phyloP scores from a whole-genome alignment of 2,888 invertebrate species.

The Drosophila mettleri region DNA sequence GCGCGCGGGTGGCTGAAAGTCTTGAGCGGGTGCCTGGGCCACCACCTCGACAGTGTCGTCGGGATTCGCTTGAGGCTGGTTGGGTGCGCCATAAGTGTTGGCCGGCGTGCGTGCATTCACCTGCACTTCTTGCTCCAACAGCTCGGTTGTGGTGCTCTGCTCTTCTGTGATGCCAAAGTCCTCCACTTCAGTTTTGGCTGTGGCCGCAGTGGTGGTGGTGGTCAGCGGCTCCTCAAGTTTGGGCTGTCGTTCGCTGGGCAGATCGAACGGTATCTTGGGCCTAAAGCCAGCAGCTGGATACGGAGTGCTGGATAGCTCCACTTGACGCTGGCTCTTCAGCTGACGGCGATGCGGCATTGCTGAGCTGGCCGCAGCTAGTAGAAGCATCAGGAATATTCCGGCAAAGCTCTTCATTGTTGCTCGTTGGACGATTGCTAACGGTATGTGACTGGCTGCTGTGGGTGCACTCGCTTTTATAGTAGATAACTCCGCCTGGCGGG shows the following conservation, averaged over 20 bases:
- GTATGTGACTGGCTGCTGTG: constrained; percentile 73
- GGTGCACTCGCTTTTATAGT: constrained; percentile 65
- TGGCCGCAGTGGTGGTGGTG: constrained; percentile 48
- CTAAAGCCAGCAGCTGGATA: constrained; percentile 82
- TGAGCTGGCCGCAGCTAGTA: constrained; percentile 36
- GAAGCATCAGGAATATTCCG: constrained; percentile 54
- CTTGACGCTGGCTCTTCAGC: constrained; percentile 62
- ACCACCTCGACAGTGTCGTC: constrained; percentile 67
- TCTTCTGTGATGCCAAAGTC: constrained; percentile 49
- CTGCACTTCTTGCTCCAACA: constrained; percentile 44
- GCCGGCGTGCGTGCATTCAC: constrained; percentile 70
- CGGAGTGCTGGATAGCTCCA: constrained; percentile 73
- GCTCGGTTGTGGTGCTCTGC: constrained; percentile 35
- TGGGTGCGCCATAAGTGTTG: constrained; percentile 73
- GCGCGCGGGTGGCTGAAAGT: constrained; percentile 80
- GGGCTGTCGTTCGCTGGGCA: constrained; percentile 71
- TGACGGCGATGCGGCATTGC: constrained; percentile 61
- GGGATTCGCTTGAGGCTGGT: constrained; percentile 11
- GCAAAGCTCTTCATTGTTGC: constrained; percentile 60
- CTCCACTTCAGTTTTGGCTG: constrained; percentile 44
- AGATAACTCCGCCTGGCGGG: background rate
- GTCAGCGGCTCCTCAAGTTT: constrained; percentile 52
- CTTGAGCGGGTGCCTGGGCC: constrained; percentile 67
- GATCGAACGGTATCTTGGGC: constrained; percentile 74
- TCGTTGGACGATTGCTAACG: constrained; percentile 61